Base-by-base conservation (phyloP, 2,113 vertebrate species). In the Speoplatyrhinus poulsoni region DNA sequence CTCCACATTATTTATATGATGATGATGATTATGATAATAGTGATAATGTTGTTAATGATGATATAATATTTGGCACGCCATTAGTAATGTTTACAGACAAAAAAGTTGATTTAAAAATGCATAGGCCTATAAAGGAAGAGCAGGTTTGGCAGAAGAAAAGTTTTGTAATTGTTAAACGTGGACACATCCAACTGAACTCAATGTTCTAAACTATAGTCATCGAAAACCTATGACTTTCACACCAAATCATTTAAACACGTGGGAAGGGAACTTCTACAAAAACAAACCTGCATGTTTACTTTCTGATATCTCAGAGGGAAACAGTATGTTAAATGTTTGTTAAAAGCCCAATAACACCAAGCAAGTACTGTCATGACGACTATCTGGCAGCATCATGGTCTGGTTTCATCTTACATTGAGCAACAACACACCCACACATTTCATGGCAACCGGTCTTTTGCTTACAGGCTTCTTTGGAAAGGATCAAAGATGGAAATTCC, bases 281-380 rank as follows among this genome's bases (percentile, higher is more conserved):
- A 58, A 9, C 9, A 58, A 26, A 11, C 56, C 19, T 55, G 54
- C 3, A 9, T 55, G 49, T 15, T 72, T 6, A 65, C 1, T 60
- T 69, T 70, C 55, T 7, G n/a, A 13, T 59, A 8, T 32, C 60
- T 26, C 52, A 16, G 36, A 65, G 49, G 13, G 41, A 61, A 67
- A 70, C 41, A 54, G 63, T 9, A 72, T 54, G 62, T 9, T 57
- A 73, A 61, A 19, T 33, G 9, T 3, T 65, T 62, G 10, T 32
- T 53, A 41, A 57, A 12, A 57, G 48, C 9, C 1, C 32, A 48
- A 70, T 41, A 55, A 36, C 52, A 72, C 59, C 55, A 82, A 76
- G 73, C 61, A 72, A 67, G 41, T 65, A 69, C 53, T 74, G 75
- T 60, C 61, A 73, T 81, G 64, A 65, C 70, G 72, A 77, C 71